These are phyloP conservation scores for Aplysia californica DNA, from an alignment of 1,140 invertebrate species.

Conservation along the genomic window DNA sequence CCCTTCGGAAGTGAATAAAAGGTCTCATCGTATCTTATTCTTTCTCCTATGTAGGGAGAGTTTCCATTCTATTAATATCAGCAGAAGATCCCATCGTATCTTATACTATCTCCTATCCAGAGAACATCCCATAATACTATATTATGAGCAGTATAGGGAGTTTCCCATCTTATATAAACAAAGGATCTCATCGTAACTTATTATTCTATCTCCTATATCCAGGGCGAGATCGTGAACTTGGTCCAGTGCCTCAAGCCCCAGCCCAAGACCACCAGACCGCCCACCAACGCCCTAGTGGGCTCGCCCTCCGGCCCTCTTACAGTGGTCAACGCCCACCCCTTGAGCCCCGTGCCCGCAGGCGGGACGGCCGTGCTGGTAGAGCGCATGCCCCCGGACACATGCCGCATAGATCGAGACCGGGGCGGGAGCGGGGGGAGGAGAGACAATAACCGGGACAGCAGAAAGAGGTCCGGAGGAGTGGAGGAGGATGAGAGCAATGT, in stretches of 20 bases:
- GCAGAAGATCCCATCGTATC: too few species aligned
- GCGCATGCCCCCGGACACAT: neutral
- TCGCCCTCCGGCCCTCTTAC: constrained; percentile 7
- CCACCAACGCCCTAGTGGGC: constrained; percentile 3
- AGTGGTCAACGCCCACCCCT: neutral
- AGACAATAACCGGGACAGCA: neutral
- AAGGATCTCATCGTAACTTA: too few species aligned
- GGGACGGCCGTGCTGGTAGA: neutral
- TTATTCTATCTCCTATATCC: too few species aligned
- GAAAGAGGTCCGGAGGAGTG: constrained; percentile 28
- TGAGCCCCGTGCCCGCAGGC: constrained; percentile 1
- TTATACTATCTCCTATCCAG: too few species aligned
- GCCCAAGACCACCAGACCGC: constrained; percentile 17
- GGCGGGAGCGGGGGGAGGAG: neutral
- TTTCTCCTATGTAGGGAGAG: too few species aligned
- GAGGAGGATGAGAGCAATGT: constrained; percentile 42
- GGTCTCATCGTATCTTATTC: too few species aligned
- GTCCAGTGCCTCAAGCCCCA: constrained; percentile 57
- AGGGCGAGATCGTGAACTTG: constrained; percentile 62
- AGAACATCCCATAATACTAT: too few species aligned
- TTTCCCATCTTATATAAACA: too few species aligned
- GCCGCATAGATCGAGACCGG: neutral
- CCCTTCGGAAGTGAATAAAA: too few species aligned
- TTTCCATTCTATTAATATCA: too few species aligned
- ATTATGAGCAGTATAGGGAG: too few species aligned